phyloP scores from a whole-genome alignment of 2,797 vertebrate genomes.

The Tokudaia muenninki region DNA sequence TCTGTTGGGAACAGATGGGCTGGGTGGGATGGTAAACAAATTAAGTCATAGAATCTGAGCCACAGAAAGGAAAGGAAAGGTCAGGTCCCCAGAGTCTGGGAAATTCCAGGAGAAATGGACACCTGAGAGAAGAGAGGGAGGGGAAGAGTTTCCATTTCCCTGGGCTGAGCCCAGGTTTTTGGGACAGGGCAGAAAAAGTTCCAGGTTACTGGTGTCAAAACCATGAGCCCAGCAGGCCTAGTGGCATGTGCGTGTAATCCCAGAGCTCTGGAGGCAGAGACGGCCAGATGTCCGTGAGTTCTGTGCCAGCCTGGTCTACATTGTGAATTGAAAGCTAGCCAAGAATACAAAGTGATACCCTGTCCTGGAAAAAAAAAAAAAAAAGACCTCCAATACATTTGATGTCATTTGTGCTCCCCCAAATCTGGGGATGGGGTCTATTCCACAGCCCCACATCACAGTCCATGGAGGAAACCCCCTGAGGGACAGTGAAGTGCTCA shows the following conservation, averaged over 20 bases:
- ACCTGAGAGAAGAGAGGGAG: constrained; percentile 13
- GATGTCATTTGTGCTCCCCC: background rate
- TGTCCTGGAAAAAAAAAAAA: background rate
- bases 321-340: background rate
- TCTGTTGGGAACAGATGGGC: constrained; percentile 20
- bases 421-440: background rate
- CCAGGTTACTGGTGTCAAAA: background rate
- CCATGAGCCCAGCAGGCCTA: background rate
- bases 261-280: background rate
- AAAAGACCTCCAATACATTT: background rate
- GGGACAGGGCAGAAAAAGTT: constrained; percentile 13
- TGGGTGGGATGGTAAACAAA: constrained; percentile 51
- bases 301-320: background rate
- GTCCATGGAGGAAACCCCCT: background rate
- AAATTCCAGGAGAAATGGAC: constrained; percentile 75
- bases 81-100: constrained; percentile 58
- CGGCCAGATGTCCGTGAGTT: background rate
- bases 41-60: constrained; percentile 53
- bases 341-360: background rate
- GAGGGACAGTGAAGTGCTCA: background rate
- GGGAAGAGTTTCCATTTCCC: constrained; percentile 65
- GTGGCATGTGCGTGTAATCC: background rate
- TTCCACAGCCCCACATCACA: background rate
- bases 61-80: constrained; percentile 1
- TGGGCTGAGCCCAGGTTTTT: background rate